Evolutionary conservation across 2,888 invertebrate genomes (phyloP).

Genomic region (Cylindroiulus punctatus): DNA sequence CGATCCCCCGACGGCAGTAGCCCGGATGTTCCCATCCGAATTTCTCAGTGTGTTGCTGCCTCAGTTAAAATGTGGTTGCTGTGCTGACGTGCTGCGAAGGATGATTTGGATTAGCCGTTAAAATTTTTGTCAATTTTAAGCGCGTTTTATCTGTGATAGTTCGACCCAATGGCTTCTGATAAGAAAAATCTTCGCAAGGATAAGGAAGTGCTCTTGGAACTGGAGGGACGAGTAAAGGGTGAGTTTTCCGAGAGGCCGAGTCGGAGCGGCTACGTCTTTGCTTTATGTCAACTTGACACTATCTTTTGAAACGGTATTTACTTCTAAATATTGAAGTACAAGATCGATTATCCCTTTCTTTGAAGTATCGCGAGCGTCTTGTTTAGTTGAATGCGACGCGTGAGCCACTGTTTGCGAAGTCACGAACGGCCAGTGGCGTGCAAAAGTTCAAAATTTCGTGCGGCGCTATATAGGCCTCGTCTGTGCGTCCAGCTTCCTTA

Average conservation of each 20-base stretch:
- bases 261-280: not conserved
- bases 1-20: not conserved
- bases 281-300: not conserved
- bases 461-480: not conserved
- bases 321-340: not conserved
- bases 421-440: not conserved
- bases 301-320: constrained; percentile 13
- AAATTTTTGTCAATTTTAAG: not conserved
- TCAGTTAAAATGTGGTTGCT: not conserved
- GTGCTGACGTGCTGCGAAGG: not conserved
- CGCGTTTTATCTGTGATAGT: constrained; percentile 29
- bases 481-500: not conserved
- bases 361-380: not conserved
- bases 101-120: constrained; percentile 19
- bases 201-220: constrained; percentile 58
- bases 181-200: constrained; percentile 57
- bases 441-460: not conserved
- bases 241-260: not conserved
- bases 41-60: not conserved
- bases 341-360: not conserved
- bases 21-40: not conserved
- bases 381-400: not conserved
- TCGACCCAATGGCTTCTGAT: constrained; percentile 50
- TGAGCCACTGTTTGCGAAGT: not conserved
- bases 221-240: constrained; percentile 59